Base-by-base conservation (phyloP, 2,113 vertebrate genomes). In the Gulo gulo region DNA sequence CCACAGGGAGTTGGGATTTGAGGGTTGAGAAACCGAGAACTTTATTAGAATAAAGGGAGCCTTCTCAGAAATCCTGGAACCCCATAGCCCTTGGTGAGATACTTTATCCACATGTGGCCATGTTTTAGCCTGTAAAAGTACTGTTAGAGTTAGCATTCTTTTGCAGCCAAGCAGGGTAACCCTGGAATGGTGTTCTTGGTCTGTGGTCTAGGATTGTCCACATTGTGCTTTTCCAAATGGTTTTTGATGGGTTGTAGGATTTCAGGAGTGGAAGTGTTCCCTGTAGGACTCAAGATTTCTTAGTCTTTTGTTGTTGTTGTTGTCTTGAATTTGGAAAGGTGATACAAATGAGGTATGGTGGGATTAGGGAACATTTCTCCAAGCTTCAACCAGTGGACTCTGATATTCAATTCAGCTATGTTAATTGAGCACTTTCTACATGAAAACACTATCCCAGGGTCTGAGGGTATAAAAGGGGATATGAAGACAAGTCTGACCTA, bases 51-150 rank as follows among this genome's bases (percentile, higher is more conserved):
- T 92, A 65, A 87, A 96, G 93, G 76, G 61, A 95, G 50, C 7
- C 92, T 94, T 96, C 91, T 94, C 88, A 92, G 96, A 94, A 95
- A 93, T n/a, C 88, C 73, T 88, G 59, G 94, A 88, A 91, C 91
- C 59, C 63, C n/a, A 92, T 4, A 34, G 39, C 12, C 36, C 52
- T 57, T 73, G 52, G 59, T 93, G 45, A 84, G 57, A 39, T 1
- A 34, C 29, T 47, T 39, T 52, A 69, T 36, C 31, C 24, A 88
- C 0, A 0, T 59, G 63, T 52, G 50, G 76, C 50, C 9, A 9
- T 1, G 0, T 45, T 93, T 94, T 73, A 83, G 74, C 79, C 57
- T 97, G 87, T 24, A 45, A 83, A 89, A 94, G 69, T 36, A 55
- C 26, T 79, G 78, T 39, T 61, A 61, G 10, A 82, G 42, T 26